phyloP scores from a whole-genome alignment of 2,797 vertebrate species.

The Molossus alvarezi region DNA sequence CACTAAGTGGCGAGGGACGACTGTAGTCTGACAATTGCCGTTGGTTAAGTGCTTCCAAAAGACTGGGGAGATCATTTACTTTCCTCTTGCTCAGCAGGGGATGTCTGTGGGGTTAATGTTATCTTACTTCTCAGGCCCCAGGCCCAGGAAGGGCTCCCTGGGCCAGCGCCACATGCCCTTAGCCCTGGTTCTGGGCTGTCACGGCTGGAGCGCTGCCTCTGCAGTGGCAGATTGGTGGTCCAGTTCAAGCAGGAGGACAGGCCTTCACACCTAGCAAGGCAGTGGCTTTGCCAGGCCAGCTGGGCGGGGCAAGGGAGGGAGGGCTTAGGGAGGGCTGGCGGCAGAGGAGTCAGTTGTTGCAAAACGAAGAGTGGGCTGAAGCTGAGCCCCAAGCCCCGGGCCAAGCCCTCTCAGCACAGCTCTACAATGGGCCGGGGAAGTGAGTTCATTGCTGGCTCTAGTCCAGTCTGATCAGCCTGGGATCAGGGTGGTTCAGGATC shows the following conservation, averaged over 20 bases:
- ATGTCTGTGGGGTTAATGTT: not conserved
- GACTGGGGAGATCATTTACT: not conserved
- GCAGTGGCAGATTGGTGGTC: not conserved
- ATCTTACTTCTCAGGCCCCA: not conserved
- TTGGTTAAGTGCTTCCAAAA: not conserved
- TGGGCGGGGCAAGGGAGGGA: not conserved
- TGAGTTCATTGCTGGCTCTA: slow-evolving; percentile 33
- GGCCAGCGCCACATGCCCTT: no score
- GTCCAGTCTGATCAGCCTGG: not conserved
- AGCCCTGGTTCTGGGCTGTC: not conserved
- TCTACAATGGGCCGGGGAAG: not conserved
- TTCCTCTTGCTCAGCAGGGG: not conserved
- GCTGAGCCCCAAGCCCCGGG: not conserved
- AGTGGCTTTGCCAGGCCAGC: not conserved
- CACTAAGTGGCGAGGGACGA: no score
- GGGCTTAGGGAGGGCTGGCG: not conserved
- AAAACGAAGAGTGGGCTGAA: not conserved
- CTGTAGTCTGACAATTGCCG: not conserved
- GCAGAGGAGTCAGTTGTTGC: not conserved
- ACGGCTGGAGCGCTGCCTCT: rapidly evolving
- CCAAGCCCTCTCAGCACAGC: not conserved
- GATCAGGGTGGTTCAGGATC: not conserved
- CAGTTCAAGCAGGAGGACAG: not conserved
- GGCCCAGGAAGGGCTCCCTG: not conserved
- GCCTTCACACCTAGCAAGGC: not conserved